Evolutionary conservation across 1,140 invertebrate genomes (phyloP), one percentile per base, ranked within the genome.

Genomic region (Halotydeus destructor): DNA sequence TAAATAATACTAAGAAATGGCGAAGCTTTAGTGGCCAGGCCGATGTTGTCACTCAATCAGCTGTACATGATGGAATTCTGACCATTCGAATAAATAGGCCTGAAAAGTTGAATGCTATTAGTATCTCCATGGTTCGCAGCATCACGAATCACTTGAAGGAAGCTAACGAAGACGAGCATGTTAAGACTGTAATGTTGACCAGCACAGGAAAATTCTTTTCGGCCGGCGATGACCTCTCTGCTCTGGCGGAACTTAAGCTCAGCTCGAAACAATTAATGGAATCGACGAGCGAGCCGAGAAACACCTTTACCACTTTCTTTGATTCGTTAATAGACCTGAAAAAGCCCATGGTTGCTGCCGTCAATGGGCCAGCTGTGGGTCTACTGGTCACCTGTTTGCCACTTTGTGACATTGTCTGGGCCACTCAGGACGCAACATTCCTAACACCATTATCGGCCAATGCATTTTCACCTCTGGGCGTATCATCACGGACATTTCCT

Each of bases 321-420:
- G 63, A 68, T 47, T 63, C 76, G 3, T 74, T 89, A 49, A 85
- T 96, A 48, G 68, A 72, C 45, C 89, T 81, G 56, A 77, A 82
- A 0, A 96, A 96, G 60, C 65, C 88, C 16, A 55, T 97, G 31
- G 68, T 94, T 44, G 79, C 74, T 27, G 60, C 89, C 31, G 74
- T 96, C 1, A 89, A 96, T 70, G 89, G 86, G 26, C 83, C 81
- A 36, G 83, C 86, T n/a, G 70, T 93, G 46, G 91, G 91, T 16
- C 74, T 96, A 48, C 74, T 74, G 37, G 74, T 75, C 1, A 93
- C 86, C 6, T 71, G 74, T 0, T 59, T 86, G 18, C 71, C 70
- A 8, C 63, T 94, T 1, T 93, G 74, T 69, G 89, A 97, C 65
- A 65, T 78, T 35, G 74, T 93, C 21, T 86, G 81, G 62, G 78